A percentile compares a stretch with the other conserved stretches of the same genome.
These are phyloP conservation scores for Ips typographus DNA, from an alignment of 1,140 invertebrate genomes.

Conservation along the genomic window DNA sequence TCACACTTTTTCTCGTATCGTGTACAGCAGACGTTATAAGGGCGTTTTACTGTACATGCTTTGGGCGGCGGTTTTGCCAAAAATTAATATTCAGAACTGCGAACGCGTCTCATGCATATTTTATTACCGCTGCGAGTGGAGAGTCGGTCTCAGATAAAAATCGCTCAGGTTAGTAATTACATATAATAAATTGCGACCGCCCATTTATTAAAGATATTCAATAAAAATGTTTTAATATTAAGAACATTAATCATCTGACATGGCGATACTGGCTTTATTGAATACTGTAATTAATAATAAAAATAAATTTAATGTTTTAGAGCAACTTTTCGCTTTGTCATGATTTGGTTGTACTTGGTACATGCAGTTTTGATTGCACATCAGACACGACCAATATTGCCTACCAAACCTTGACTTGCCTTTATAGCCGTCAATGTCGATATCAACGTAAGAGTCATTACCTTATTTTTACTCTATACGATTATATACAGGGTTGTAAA, in stretches of 20 bases:
- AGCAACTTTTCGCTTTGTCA: too few relatives aligned
- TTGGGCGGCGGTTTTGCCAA: constrained; percentile 5
- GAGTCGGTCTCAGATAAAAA: constrained; percentile 10
- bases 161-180: constrained; percentile 11
- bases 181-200: constrained; percentile 16
- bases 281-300: constrained; percentile 1
- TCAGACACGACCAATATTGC: too few relatives aligned
- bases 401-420: too few relatives aligned
- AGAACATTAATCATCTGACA: constrained; percentile 11
- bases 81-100: constrained; percentile 12
- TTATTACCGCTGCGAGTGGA: constrained; percentile 13
- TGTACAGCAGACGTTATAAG: neutral
- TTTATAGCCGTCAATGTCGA: too few relatives aligned
- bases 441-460: too few relatives aligned
- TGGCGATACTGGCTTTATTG: neutral
- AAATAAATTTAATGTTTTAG: neutral
- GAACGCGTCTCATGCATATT: constrained; percentile 10
- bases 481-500: too few relatives aligned
- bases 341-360: too few relatives aligned
- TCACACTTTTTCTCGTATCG: neutral
- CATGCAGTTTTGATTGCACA: too few relatives aligned
- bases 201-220: constrained; percentile 17
- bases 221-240: constrained; percentile 16
- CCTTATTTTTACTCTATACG: too few relatives aligned
- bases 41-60: neutral